Conservation (phyloP, 2,797 vertebrate species). For the Natrix natrix region DNA sequence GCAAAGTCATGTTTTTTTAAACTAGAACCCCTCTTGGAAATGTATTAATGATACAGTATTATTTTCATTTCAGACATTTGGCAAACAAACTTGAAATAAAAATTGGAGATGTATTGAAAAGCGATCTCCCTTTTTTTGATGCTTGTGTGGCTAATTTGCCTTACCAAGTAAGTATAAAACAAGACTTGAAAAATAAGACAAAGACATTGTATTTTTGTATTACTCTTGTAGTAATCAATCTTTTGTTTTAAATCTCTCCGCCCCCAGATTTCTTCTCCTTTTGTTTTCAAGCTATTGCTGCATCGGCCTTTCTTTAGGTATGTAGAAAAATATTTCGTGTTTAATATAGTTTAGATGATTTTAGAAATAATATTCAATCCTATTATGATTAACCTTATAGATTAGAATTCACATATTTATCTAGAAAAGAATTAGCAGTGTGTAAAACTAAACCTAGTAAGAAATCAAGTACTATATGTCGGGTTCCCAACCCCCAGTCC, state of each 20-base stretch:
- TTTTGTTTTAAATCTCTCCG: slow-evolving; percentile 17
- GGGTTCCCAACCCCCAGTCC: no score
- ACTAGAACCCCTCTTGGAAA: not conserved
- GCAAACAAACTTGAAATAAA: slow-evolving; percentile 92
- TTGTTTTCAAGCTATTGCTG: slow-evolving; percentile 95
- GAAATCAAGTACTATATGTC: not conserved
- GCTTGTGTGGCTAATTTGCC: slow-evolving; percentile 96
- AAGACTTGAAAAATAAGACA: not conserved
- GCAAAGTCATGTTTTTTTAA: accelerated
- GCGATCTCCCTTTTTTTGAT: slow-evolving; percentile 94
- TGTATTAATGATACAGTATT: slow-evolving; percentile 21
- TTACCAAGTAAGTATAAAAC: slow-evolving; percentile 82
- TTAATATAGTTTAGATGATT: not conserved
- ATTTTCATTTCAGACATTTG: slow-evolving; percentile 75
- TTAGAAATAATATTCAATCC: not conserved
- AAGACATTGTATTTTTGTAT: not conserved
- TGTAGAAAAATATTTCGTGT: slow-evolving; percentile 16
- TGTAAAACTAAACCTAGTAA: not conserved
- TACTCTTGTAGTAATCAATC: slow-evolving; percentile 5
- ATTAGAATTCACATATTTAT: not conserved
- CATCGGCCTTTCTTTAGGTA: slow-evolving; percentile 98
- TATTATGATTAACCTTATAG: not conserved
- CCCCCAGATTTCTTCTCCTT: slow-evolving; percentile 95
- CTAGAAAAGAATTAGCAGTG: not conserved
- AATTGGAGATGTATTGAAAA: slow-evolving; percentile 92